Evolutionary conservation across 2,888 invertebrate genomes (phyloP), one percentile per base, ranked within the genome.

Genomic region (Therioaphis trifolii): DNA sequence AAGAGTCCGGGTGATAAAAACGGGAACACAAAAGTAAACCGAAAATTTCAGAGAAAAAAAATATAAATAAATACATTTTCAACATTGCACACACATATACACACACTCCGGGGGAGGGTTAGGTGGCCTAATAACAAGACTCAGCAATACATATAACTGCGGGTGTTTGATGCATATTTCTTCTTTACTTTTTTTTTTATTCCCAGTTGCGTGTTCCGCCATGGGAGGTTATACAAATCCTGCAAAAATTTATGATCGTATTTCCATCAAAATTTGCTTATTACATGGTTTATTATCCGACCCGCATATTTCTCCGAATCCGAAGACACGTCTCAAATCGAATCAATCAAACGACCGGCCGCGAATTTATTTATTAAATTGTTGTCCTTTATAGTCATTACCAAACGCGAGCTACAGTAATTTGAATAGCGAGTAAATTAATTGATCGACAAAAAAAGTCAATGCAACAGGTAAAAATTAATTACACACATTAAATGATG

Each of bases 1-100:
- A 79, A 79, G 63, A 46, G 66, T 66, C 63, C 63, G 61, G 82
- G 82, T 74, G 82, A 82, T 82, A 74, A 82, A 82, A 72, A 82
- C 40, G 72, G 29, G 63, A 63, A 72, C 74, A 82, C 72, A 82
- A 82, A 82, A 74, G 82, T 74, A 74, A 82, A 82, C 46, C 66
- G 74, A 82, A 52, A 63, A 5, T 66, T 74, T 63, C 35, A n/a
- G 52, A 52, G 52, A 80, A 71, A 63, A 71, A 63, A 52, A 74
- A 63, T 78, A 78, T 58, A 58, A 35, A 78, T 35, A 72, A 72
- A 72, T 72, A 72, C 72, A 27, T 79, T 71, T 79, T 43, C 49
- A n/a, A n/a, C 24, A n/a, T 78, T 18, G 27, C 66, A 77, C 58
- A 29, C 55, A 15, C 63, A 63, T n/a, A 68, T 18, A 43, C 66